A percentile compares a stretch with the other conserved stretches of the same genome.
Conservation (phyloP, 2,113 vertebrate genomes). For the Lagopus muta region DNA sequence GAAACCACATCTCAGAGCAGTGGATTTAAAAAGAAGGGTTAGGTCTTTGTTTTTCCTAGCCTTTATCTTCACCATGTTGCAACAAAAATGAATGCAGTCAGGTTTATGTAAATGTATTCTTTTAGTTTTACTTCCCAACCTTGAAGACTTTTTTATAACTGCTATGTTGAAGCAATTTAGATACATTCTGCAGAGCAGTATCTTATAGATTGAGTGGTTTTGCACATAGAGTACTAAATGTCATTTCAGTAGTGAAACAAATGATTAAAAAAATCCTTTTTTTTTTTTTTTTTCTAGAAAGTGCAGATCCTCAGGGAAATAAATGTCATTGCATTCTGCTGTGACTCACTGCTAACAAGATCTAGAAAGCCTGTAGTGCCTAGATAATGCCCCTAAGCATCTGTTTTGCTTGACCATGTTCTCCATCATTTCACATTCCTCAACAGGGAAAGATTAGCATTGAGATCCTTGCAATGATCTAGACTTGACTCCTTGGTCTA, state of each 20-base stretch:
- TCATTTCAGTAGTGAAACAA: neutral
- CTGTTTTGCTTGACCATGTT: neutral
- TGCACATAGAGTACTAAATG: neutral
- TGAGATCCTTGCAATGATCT: neutral
- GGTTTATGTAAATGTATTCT: neutral
- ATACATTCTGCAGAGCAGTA: neutral
- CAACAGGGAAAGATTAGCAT: neutral
- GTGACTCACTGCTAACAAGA: neutral
- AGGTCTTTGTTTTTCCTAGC: neutral
- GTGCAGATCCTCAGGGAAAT: neutral
- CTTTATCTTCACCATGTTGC: neutral
- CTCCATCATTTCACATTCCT: neutral
- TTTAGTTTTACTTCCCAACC: neutral
- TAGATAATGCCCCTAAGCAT: neutral
- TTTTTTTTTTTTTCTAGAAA: neutral
- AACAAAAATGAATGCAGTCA: neutral
- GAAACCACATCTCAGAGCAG: neutral
- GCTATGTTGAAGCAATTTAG: neutral
- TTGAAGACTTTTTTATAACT: conserved; percentile 8
- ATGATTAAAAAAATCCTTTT: neutral
- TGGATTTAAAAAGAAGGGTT: fast-evolving
- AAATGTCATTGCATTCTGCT: neutral
- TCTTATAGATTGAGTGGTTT: neutral
- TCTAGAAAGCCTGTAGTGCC: neutral
- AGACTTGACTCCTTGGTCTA: neutral